phyloP scores from a whole-genome alignment of 1,140 invertebrate species.

The Onthophagus taurus region DNA sequence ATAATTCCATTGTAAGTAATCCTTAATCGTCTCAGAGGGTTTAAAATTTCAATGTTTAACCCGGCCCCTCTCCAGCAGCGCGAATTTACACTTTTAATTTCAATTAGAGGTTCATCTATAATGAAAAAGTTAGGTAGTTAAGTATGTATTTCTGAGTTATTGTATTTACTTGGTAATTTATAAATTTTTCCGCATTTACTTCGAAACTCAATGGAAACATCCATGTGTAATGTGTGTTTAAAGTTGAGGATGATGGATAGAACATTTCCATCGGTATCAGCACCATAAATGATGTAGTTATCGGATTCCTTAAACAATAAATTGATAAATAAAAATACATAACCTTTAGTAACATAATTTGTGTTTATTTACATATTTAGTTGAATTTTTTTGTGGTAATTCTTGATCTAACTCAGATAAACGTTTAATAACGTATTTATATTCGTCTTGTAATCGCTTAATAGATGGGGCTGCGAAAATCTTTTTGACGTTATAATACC shows the following conservation, averaged over 20 bases:
- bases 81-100: slow-evolving; percentile 1
- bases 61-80: slow-evolving; percentile 6
- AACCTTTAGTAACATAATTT: too few species aligned
- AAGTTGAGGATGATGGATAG: background rate
- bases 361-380: too few species aligned
- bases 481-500: too few species aligned
- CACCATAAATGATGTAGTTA: background rate
- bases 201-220: slow-evolving; percentile 5
- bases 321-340: too few species aligned
- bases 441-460: too few species aligned
- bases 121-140: background rate
- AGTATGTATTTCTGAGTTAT: too few species aligned
- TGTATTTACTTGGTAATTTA: too few species aligned
- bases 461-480: too few species aligned
- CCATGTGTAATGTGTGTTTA: background rate
- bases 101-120: slow-evolving; percentile 9
- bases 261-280: background rate
- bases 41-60: slow-evolving; percentile 17
- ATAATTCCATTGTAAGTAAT: slow-evolving; percentile 30
- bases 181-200: background rate
- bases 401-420: too few species aligned
- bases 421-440: too few species aligned
- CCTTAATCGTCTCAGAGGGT: slow-evolving; percentile 25
- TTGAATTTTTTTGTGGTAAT: too few species aligned
- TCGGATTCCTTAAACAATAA: slow-evolving; percentile 1